phyloP scores from a whole-genome alignment of 2,113 vertebrate genomes.

The Amazona vittata region DNA sequence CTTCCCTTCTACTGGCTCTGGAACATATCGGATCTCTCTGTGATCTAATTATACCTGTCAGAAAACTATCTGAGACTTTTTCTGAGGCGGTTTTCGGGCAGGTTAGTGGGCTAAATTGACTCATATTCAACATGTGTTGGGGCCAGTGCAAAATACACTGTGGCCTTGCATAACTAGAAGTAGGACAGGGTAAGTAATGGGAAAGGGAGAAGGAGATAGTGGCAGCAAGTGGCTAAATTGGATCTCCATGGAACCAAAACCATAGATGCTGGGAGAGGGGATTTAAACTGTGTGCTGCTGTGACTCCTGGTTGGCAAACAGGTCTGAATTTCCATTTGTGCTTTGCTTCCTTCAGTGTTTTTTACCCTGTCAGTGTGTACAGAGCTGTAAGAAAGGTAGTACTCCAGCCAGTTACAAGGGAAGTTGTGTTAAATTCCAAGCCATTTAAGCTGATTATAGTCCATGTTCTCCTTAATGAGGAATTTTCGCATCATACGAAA shows the following conservation, averaged over 20 bases:
- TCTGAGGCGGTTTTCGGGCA: background rate
- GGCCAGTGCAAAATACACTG: rapidly evolving
- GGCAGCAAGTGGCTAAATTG: background rate
- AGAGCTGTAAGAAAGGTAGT: background rate
- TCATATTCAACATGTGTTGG: background rate
- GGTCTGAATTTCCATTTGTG: background rate
- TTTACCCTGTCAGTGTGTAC: background rate
- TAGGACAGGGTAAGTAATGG: background rate
- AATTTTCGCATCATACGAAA: background rate
- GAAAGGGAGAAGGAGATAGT: background rate
- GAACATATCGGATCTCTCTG: rapidly evolving
- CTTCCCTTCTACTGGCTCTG: background rate
- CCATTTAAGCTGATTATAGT: background rate
- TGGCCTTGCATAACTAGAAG: background rate
- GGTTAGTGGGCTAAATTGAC: background rate
- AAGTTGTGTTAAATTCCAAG: background rate
- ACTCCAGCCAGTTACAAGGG: background rate
- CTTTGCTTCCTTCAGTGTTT: background rate
- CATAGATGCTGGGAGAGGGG: background rate
- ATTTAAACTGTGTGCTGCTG: background rate
- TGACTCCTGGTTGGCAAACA: background rate
- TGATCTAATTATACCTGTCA: background rate
- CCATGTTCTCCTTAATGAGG: background rate
- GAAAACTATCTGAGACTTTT: background rate
- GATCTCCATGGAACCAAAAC: background rate